Evolutionary conservation across 2,797 vertebrate genomes (phyloP), one percentile per base, ranked within the genome.

Genomic region (Gambusia yucatana): DNA sequence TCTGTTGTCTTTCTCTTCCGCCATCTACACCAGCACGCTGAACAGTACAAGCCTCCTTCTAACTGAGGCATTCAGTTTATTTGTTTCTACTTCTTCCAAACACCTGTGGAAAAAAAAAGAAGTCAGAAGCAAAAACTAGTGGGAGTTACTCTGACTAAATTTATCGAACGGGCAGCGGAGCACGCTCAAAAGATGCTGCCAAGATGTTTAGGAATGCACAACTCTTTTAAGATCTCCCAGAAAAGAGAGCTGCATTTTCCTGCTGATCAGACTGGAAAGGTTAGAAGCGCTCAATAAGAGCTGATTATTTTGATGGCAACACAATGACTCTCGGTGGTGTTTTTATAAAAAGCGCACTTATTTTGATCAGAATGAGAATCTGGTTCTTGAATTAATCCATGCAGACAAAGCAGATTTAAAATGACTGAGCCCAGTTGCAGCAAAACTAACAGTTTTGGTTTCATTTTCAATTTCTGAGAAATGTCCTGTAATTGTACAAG

Each of bases 121-220:
- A 50, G 16, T 52, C 47, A 52, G 47, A 73, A 25, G 47, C 30
- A 22, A 73, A 73, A 36, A 39, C 71, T 25, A 33, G 71, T 73
- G 71, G 47, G 71, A 73, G 30, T 52, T 13, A 25, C 30, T 36
- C 71, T 52, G 71, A 25, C 30, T 73, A 73, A 50, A 52, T 52
- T 25, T 50, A 36, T 50, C 2, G 30, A 22, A 36, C 3, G 9
- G 25, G 44, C 14, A 20, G 17, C 1, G 2, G n/a, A 17, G 28
- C 25, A 48, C 9, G 33, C 17, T 52, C 30, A 25, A 73, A 73
- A 73, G n/a, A 50, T 73, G 47, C 33, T 50, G 39, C 39, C 71
- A 73, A 39, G 47, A 52, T 73, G 47, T 73, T 73, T 22, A 50
- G n/a, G 30, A 50, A 36, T 22, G 25, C 47, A 20, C 3, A 13